These are phyloP conservation scores for Drosophila funebris DNA, from an alignment of 1,140 invertebrate species.

Conservation along the genomic window DNA sequence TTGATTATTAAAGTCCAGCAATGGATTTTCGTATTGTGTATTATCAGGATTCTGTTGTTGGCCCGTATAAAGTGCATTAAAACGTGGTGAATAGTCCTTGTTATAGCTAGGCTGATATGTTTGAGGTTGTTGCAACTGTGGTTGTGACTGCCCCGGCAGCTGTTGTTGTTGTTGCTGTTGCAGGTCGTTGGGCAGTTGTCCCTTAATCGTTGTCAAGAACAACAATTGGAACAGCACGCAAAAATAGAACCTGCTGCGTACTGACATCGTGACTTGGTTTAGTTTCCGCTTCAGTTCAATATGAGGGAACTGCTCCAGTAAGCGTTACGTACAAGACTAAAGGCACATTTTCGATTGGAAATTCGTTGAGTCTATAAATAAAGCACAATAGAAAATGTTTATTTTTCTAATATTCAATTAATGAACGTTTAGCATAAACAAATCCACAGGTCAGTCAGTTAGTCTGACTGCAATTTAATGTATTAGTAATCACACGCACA, in stretches of 20 bases:
- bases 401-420: slow-evolving; percentile 43
- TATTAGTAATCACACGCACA: slow-evolving; percentile 36
- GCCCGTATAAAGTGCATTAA: slow-evolving; percentile 74
- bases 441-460: slow-evolving; percentile 22
- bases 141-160: slow-evolving; percentile 19
- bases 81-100: slow-evolving; percentile 75
- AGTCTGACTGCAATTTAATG: slow-evolving; percentile 9
- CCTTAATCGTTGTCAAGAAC: slow-evolving; percentile 35
- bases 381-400: slow-evolving; percentile 53
- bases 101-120: slow-evolving; percentile 75
- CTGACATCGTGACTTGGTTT: slow-evolving; percentile 52
- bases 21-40: slow-evolving; percentile 65
- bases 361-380: slow-evolving; percentile 59
- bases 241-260: slow-evolving; percentile 12
- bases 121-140: slow-evolving; percentile 50
- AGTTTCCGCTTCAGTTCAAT: slow-evolving; percentile 3
- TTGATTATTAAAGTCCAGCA: slow-evolving; percentile 58
- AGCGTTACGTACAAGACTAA: slow-evolving; percentile 42
- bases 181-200: slow-evolving; percentile 55
- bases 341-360: slow-evolving; percentile 63
- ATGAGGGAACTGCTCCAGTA: slow-evolving; percentile 36
- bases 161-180: slow-evolving; percentile 26
- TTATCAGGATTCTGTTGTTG: slow-evolving; percentile 52
- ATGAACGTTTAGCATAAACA: slow-evolving; percentile 48
- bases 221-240: slow-evolving; percentile 38